Evolutionary conservation across 2,888 invertebrate genomes (phyloP).

Genomic region (Melolontha melolontha): DNA sequence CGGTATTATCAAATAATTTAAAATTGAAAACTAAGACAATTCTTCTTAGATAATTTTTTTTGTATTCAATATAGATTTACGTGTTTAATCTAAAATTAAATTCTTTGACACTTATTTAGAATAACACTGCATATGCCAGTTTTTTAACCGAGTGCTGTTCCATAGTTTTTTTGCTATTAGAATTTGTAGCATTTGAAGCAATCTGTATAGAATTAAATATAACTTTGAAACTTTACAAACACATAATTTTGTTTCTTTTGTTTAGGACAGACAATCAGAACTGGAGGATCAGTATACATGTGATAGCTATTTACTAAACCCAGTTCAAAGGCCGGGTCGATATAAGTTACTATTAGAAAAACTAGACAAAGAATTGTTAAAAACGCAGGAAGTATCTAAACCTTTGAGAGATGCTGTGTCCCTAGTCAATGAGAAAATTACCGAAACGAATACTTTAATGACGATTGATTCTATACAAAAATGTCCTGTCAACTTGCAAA

Average conservation of each 20-base stretch:
- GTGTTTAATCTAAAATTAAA: too few species aligned
- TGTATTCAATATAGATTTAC: too few species aligned
- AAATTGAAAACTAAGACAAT: too few species aligned
- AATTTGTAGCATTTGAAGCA: too few species aligned
- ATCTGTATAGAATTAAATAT: too few species aligned
- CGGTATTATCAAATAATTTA: too few species aligned
- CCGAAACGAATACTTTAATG: constrained; percentile 60
- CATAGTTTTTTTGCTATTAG: too few species aligned
- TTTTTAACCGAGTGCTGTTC: too few species aligned
- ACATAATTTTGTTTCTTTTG: constrained; percentile 8
- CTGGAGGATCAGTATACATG: constrained; percentile 53
- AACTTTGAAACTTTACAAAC: too few species aligned
- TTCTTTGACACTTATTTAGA: too few species aligned
- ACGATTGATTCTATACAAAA: constrained; percentile 60
- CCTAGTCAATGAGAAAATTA: constrained; percentile 57
- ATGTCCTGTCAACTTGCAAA: constrained; percentile 60
- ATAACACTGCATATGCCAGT: too few species aligned
- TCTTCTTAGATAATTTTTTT: too few species aligned
- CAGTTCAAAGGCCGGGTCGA: constrained; percentile 60
- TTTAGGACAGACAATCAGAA: constrained; percentile 64
- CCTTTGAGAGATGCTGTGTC: constrained; percentile 53
- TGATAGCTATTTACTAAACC: constrained; percentile 58
- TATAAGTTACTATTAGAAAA: constrained; percentile 59
- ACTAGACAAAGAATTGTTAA: constrained; percentile 28
- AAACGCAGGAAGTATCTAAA: constrained; percentile 49